A percentile compares a stretch with the other conserved stretches of the same genome.
phyloP scores from a whole-genome alignment of 2,888 invertebrate genomes.

The Torymus aiolomorphi region DNA sequence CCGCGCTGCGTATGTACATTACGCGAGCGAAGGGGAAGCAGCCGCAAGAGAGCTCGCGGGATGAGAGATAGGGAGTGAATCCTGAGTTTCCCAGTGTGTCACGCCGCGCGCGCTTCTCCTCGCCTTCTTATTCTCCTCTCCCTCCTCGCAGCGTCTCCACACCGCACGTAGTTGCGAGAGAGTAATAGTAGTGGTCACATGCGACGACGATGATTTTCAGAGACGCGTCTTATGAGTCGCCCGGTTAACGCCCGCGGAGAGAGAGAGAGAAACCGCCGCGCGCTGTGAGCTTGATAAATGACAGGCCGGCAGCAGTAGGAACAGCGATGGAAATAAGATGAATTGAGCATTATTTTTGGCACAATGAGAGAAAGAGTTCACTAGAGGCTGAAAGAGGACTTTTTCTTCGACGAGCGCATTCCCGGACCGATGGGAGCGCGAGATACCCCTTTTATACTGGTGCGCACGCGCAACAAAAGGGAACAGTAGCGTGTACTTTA shows the following conservation, averaged over 20 bases:
- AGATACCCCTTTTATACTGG: no score
- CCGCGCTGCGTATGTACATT: conserved; percentile 39
- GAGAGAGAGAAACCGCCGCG: neutral
- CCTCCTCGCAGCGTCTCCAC: neutral
- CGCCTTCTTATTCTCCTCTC: conserved; percentile 43
- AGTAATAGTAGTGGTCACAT: neutral
- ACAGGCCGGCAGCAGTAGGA: neutral
- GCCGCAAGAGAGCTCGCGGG: neutral
- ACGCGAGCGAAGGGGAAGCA: conserved; percentile 41
- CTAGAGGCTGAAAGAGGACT: neutral
- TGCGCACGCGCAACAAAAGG: no score
- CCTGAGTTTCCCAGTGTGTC: conserved; percentile 70
- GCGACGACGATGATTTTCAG: conserved; percentile 38
- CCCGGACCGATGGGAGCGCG: no score
- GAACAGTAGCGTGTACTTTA: conserved; percentile 17
- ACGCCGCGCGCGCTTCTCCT: conserved; percentile 61
- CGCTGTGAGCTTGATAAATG: conserved; percentile 51
- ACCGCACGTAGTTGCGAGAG: neutral
- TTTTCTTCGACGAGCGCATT: no score
- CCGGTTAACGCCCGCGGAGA: conserved; percentile 42
- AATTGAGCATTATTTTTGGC: conserved; percentile 54
- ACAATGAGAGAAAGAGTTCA: conserved; percentile 43
- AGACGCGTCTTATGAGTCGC: conserved; percentile 13
- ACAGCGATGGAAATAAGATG: conserved; percentile 42
- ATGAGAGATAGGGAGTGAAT: conserved; percentile 43